phyloP scores from a whole-genome alignment of 2,113 vertebrate species.

The Glaucomys volans region DNA sequence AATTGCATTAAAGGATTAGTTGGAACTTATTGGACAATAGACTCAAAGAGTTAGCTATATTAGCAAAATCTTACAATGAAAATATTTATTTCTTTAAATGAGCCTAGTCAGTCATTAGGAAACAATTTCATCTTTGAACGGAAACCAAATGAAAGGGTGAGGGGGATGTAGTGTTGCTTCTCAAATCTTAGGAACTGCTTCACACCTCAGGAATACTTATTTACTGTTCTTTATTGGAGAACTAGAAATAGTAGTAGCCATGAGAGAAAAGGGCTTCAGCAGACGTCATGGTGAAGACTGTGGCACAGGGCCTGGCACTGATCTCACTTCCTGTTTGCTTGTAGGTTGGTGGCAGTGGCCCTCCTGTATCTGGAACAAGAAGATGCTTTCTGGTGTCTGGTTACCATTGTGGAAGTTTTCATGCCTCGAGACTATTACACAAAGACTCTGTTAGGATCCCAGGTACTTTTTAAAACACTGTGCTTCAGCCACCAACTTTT shows the following conservation, averaged over 20 bases:
- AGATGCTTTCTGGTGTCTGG: conserved; percentile 98
- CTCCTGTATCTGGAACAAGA: conserved; percentile 98
- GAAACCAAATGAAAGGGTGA: neutral
- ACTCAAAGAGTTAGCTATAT: neutral
- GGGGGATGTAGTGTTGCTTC: neutral
- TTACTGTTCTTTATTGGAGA: neutral
- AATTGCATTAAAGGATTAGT: neutral
- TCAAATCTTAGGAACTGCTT: neutral
- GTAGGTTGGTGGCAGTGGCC: conserved; percentile 95
- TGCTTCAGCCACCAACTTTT: neutral
- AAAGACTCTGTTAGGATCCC: conserved; percentile 97
- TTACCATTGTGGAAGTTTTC: conserved; percentile 97
- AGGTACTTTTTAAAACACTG: conserved; percentile 87
- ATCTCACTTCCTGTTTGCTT: neutral
- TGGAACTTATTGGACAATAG: neutral
- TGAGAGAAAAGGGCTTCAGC: rapidly evolving
- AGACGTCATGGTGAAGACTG: rapidly evolving
- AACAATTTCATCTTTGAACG: neutral
- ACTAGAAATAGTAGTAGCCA: rapidly evolving
- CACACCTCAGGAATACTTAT: rapidly evolving
- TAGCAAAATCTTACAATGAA: neutral
- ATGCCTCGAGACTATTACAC: conserved; percentile 99
- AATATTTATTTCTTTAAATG: neutral
- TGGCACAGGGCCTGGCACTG: neutral
- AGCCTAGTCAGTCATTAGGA: neutral